Evolutionary conservation across 2,888 invertebrate genomes (phyloP), one percentile per base, ranked within the genome.

Genomic region (Melieria crassipennis): DNA sequence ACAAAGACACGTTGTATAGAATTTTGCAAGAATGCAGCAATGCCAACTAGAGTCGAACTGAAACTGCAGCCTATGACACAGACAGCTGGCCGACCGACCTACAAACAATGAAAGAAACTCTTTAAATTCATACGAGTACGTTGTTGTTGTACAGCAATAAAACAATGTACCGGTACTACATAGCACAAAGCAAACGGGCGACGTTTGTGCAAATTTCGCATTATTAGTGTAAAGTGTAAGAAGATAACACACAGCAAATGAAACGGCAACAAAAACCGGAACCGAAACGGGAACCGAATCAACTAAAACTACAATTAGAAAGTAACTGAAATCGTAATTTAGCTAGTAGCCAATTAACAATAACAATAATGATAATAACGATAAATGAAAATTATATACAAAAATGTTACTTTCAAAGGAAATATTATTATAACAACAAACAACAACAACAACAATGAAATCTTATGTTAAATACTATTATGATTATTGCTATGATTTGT

Each of bases 261-360:
- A 62, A 62, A 62, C 13, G 46, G 30, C 30, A 30, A 30, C 30
- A 30, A 30, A 30, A 30, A 30, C 30, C 30, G 30, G 30, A 30
- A 30, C 30, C 30, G 30, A 30, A 30, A 30, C 30, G 30, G 30
- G 2, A 30, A 30, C 30, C 30, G 30, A 30, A 30, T 30, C 30
- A 30, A 30, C 30, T 30, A 30, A 30, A 30, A 30, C 30, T 30
- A 30, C 30, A 30, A 30, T 30, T 30, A 30, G 30, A 30, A 30
- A 30, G 1, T 62, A 48, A 60, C 52, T 67, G 69, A 75, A 77
- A 79, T 30, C 30, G 30, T 78, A 71, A 71, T 64, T 82, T 83
- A 83, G 84, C 79, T 83, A 83, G 83, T 83, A 84, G 82, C 80
- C 75, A 83, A 82, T 81, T 81, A 80, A 79, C 77, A 30, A 30